A percentile compares a stretch with the other conserved stretches of the same genome.
Conservation (phyloP, 2,113 vertebrate genomes). For the Microtus montanus region DNA sequence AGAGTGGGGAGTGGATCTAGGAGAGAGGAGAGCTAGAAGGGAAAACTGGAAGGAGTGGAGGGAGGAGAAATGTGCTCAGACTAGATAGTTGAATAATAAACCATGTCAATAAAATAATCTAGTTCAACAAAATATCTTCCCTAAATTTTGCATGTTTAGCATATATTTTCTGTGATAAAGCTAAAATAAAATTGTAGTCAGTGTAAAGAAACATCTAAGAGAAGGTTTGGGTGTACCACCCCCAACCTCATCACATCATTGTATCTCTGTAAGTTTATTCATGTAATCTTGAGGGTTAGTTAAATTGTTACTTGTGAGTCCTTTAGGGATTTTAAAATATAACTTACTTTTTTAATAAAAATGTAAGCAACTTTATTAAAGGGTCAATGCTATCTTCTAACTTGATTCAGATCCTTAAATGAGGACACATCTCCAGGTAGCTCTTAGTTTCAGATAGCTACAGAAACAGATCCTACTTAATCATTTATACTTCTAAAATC, state of each 20-base stretch:
- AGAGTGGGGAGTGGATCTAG: background rate
- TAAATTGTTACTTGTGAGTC: background rate
- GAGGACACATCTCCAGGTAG: background rate
- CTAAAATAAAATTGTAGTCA: background rate
- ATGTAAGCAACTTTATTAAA: constrained; percentile 33
- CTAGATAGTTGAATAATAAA: too few species aligned
- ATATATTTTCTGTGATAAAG: background rate
- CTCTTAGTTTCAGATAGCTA: background rate
- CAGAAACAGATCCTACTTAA: background rate
- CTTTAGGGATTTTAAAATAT: constrained; percentile 10
- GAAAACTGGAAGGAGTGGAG: fast-evolving
- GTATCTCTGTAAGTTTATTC: background rate
- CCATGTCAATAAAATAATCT: too few species aligned
- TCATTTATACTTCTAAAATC: background rate
- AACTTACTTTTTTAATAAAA: background rate
- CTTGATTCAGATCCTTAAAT: constrained; percentile 38
- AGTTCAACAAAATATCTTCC: background rate
- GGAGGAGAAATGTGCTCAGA: background rate
- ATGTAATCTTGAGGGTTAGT: constrained; percentile 22
- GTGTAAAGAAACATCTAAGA: background rate
- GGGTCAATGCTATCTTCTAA: constrained; percentile 13
- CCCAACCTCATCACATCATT: background rate
- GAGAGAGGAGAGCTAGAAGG: background rate
- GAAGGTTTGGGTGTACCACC: background rate
- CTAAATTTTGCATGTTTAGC: background rate